Evolutionary conservation across 2,888 invertebrate genomes (phyloP).

Genomic region (Gymnocheta viridis): DNA sequence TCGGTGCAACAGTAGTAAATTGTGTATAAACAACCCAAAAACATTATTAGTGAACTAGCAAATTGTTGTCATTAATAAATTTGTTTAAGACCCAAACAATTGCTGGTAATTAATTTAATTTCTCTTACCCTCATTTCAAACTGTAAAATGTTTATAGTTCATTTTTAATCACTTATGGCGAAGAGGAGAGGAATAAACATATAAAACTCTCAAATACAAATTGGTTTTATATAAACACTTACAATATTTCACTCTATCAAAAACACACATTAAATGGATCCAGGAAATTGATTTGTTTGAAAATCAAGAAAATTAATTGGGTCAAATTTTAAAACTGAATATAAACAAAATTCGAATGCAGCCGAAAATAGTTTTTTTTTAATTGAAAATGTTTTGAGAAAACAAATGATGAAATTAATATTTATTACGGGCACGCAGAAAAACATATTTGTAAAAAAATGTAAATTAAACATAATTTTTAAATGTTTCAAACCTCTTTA

Average conservation of each 20-base stretch:
- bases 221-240: constrained; percentile 10
- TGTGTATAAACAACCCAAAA: neutral
- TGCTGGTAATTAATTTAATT: constrained; percentile 39
- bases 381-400: neutral
- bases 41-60: constrained; percentile 15
- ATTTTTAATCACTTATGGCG: neutral
- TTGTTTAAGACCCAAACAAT: constrained; percentile 9
- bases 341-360: neutral
- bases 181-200: neutral
- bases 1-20: constrained; percentile 16
- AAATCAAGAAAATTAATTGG: constrained; percentile 13
- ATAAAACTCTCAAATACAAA: neutral
- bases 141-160: neutral
- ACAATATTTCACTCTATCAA: constrained; percentile 5
- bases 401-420: too few species aligned
- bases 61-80: constrained; percentile 37
- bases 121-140: neutral
- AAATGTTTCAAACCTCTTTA: too few species aligned
- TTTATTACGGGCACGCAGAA: too few species aligned
- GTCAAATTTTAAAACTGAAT: neutral
- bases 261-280: neutral
- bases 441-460: too few species aligned
- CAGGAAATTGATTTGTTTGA: constrained; percentile 44
- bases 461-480: too few species aligned
- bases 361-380: neutral